A percentile compares a stretch with the other conserved stretches of the same genome.
Evolutionary conservation across 1,140 invertebrate species (phyloP).

Genomic region (Tetraneura akinire): DNA sequence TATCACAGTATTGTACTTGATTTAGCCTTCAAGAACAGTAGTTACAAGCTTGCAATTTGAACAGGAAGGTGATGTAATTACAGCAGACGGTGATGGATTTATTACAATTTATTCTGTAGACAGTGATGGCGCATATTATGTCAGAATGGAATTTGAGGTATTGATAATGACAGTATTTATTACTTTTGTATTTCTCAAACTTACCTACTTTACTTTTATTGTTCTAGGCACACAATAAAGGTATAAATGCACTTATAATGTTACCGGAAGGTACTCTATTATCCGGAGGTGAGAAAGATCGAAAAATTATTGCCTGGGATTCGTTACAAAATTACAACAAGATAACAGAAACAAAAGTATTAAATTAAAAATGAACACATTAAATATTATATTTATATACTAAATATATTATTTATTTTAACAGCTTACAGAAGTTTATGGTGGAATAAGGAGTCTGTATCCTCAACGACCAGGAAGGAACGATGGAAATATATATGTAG

Average conservation of each 20-base stretch:
- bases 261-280: constrained; percentile 84
- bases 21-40: constrained; percentile 75
- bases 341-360: constrained; percentile 84
- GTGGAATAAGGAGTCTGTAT: constrained; percentile 83
- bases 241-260: constrained; percentile 83
- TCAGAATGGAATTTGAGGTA: constrained; percentile 83
- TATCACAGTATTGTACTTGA: no score
- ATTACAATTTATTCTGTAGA: constrained; percentile 91
- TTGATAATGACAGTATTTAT: constrained; percentile 53
- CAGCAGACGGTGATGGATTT: constrained; percentile 91
- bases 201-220: not conserved
- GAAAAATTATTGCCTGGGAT: constrained; percentile 90
- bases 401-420: constrained; percentile 50
- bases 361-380: not conserved
- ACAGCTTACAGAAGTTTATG: constrained; percentile 79
- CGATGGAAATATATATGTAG: constrained; percentile 88
- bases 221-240: constrained; percentile 76
- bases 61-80: constrained; percentile 89
- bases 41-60: constrained; percentile 87
- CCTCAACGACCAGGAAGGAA: constrained; percentile 80
- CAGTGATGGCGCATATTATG: constrained; percentile 83
- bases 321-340: constrained; percentile 86
- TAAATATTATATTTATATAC: not conserved
- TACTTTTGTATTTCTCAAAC: not conserved
- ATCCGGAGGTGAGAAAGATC: constrained; percentile 85